Evolutionary conservation across 2,113 vertebrate genomes (phyloP).

Genomic region (Calypte anna): DNA sequence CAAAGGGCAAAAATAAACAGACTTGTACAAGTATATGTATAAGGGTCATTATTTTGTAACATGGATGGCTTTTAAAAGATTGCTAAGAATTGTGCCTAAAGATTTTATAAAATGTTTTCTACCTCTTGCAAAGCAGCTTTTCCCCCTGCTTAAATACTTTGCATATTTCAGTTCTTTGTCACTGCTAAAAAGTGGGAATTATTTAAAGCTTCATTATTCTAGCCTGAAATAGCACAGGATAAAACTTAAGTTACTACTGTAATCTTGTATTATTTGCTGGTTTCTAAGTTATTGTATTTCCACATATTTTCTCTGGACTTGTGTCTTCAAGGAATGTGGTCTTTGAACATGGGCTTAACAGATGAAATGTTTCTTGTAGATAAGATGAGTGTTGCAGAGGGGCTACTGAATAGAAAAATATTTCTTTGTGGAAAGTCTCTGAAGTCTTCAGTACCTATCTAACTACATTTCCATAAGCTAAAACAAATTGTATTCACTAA

Average conservation of each 20-base stretch:
- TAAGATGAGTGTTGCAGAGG: neutral
- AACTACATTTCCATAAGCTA: neutral
- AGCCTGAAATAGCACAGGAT: neutral
- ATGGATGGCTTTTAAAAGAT: conserved; percentile 30
- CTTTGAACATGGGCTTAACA: neutral
- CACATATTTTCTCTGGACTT: neutral
- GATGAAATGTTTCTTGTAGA: neutral
- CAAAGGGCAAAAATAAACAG: conserved; percentile 57
- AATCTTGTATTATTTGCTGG: neutral
- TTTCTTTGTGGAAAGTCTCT: neutral
- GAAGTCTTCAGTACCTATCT: neutral
- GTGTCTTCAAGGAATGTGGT: neutral
- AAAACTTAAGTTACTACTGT: neutral
- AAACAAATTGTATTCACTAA: neutral
- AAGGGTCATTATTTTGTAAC: conserved; percentile 53
- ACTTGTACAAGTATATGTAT: conserved; percentile 18
- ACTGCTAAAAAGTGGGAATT: neutral
- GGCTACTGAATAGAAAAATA: neutral
- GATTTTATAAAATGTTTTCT: conserved; percentile 62
- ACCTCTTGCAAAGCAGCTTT: conserved; percentile 52
- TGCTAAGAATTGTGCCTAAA: conserved; percentile 47
- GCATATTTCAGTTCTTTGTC: neutral
- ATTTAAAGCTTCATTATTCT: neutral
- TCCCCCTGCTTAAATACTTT: neutral
- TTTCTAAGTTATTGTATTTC: neutral